Conservation (phyloP, 2,888 invertebrate species). For the Thysanoteuthis rhombus region DNA sequence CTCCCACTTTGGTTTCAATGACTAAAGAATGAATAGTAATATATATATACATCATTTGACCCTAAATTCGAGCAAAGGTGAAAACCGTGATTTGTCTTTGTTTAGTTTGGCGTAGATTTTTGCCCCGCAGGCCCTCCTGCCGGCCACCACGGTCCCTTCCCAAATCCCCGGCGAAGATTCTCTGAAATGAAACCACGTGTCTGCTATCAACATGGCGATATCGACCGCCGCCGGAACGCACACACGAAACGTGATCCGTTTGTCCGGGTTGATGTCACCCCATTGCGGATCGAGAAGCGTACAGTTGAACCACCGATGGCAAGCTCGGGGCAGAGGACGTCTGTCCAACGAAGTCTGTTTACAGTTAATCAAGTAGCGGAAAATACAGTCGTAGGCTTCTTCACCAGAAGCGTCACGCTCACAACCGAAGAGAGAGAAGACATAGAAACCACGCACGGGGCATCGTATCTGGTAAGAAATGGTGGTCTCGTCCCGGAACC, state of each 20-base stretch:
- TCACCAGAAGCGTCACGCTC: conserved; percentile 45
- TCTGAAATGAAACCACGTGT: conserved; percentile 62
- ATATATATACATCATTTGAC: conserved; percentile 41
- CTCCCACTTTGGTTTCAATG: neutral
- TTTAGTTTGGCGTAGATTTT: conserved; percentile 57
- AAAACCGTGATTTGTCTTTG: conserved; percentile 54
- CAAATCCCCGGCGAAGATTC: conserved; percentile 56
- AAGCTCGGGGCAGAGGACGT: conserved; percentile 57
- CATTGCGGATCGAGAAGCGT: conserved; percentile 59
- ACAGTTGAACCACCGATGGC: conserved; percentile 60
- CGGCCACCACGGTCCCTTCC: conserved; percentile 56
- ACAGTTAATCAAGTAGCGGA: conserved; percentile 62
- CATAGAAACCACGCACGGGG: conserved; percentile 62
- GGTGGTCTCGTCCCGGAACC: conserved; percentile 54
- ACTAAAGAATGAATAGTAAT: neutral
- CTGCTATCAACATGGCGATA: conserved; percentile 60
- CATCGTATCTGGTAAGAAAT: conserved; percentile 61
- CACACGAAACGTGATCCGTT: conserved; percentile 58
- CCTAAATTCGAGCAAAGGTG: conserved; percentile 59
- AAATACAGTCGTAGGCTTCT: conserved; percentile 57
- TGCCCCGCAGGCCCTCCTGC: conserved; percentile 48
- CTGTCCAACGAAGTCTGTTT: conserved; percentile 56
- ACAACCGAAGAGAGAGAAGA: conserved; percentile 59
- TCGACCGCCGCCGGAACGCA: conserved; percentile 60
- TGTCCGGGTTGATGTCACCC: conserved; percentile 56